Conservation (phyloP, 1,140 invertebrate genomes). For the Triops cancriformis region DNA sequence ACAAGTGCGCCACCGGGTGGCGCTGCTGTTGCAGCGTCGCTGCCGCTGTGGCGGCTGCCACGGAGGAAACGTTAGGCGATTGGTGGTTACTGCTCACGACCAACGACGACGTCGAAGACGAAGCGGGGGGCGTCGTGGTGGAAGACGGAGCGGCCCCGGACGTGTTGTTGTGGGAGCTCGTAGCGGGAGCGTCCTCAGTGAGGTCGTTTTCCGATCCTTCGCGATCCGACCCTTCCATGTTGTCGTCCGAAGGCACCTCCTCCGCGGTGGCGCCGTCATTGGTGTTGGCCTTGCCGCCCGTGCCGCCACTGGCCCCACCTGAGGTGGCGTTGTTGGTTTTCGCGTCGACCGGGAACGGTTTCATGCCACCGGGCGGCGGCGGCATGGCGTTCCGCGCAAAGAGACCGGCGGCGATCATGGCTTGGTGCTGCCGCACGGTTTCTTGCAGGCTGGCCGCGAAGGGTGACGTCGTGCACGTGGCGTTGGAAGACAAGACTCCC, state of each 20-base stretch:
- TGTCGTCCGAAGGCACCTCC: constrained; percentile 36
- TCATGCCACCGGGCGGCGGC: neutral
- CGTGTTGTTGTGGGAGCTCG: constrained; percentile 16
- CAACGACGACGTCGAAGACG: constrained; percentile 35
- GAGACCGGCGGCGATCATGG: constrained; percentile 19
- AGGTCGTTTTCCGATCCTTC: constrained; percentile 16
- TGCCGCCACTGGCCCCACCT: constrained; percentile 40
- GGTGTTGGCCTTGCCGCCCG: constrained; percentile 28
- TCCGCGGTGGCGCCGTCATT: constrained; percentile 37
- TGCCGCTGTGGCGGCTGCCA: constrained; percentile 52
- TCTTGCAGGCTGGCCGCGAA: constrained; percentile 14
- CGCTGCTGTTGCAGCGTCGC: constrained; percentile 54
- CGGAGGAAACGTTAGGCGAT: constrained; percentile 47
- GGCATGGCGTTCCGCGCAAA: constrained; percentile 20
- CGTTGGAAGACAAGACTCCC: constrained; percentile 3
- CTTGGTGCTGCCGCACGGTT: constrained; percentile 17
- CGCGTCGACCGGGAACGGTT: neutral
- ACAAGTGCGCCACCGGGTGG: constrained; percentile 35
- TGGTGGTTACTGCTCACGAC: constrained; percentile 41
- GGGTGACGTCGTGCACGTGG: neutral
- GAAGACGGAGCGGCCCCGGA: constrained; percentile 13
- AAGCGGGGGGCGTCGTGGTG: neutral
- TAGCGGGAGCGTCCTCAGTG: neutral
- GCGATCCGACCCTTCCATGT: constrained; percentile 29
- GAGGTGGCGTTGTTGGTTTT: constrained; percentile 35